Conservation (phyloP, 2,888 invertebrate species). For the Rhamphomyia laevipes region DNA sequence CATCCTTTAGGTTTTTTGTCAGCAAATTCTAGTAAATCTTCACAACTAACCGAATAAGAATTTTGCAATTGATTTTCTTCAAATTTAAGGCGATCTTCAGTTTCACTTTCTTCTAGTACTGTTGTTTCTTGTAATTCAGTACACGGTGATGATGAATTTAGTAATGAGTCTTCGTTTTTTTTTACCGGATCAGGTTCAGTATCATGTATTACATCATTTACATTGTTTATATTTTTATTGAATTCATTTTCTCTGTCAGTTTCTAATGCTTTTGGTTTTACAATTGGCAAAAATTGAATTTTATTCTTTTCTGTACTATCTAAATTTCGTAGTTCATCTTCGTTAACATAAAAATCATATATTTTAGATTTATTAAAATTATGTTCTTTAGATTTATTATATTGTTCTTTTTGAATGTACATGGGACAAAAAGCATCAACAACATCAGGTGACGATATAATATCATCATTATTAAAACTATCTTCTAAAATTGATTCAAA, state of each 20-base stretch:
- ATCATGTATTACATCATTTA: background rate
- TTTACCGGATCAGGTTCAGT: background rate
- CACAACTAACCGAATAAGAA: slow-evolving; percentile 80
- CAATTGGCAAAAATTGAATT: slow-evolving; percentile 15
- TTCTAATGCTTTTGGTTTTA: slow-evolving; percentile 3
- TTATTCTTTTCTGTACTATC: slow-evolving; percentile 29
- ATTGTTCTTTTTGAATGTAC: slow-evolving; percentile 35
- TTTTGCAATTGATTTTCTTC: slow-evolving; percentile 28
- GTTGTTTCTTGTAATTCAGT: too few relatives aligned
- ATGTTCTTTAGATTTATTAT: slow-evolving; percentile 29
- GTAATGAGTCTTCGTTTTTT: background rate
- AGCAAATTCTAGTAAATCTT: slow-evolving; percentile 80
- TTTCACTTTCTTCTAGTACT: background rate
- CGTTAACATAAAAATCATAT: slow-evolving; percentile 30
- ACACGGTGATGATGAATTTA: too few relatives aligned
- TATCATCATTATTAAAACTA: slow-evolving; percentile 27
- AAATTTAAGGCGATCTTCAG: slow-evolving; percentile 15
- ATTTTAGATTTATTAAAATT: slow-evolving; percentile 28
- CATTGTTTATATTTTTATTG: slow-evolving; percentile 6
- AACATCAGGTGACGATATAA: slow-evolving; percentile 33
- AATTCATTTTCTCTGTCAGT: slow-evolving; percentile 9
- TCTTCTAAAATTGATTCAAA: slow-evolving; percentile 37
- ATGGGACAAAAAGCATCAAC: slow-evolving; percentile 36
- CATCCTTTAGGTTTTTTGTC: slow-evolving; percentile 71
- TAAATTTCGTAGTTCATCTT: slow-evolving; percentile 31